Evolutionary conservation across 1,140 invertebrate species (phyloP).

Genomic region (Theocolax elegans): DNA sequence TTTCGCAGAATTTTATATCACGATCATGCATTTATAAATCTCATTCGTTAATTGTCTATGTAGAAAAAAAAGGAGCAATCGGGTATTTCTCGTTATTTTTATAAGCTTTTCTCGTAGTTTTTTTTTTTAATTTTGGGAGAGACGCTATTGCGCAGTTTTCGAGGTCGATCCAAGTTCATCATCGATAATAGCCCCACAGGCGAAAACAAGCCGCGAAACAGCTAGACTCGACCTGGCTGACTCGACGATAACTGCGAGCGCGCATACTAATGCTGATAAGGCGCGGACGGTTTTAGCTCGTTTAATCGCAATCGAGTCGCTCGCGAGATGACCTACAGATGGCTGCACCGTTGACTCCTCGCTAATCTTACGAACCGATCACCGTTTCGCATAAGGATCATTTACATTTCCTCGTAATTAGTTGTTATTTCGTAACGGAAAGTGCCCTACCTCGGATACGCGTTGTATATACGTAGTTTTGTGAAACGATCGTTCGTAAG

Average conservation of each 20-base stretch:
- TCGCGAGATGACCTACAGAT: conserved; percentile 25
- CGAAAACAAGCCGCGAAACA: conserved; percentile 58
- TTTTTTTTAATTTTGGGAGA: too few relatives aligned
- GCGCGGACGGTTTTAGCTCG: neutral
- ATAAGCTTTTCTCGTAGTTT: too few relatives aligned
- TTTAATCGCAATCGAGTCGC: neutral
- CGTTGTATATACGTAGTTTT: too few relatives aligned
- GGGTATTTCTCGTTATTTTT: too few relatives aligned
- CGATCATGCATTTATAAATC: too few relatives aligned
- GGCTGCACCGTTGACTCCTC: conserved; percentile 18
- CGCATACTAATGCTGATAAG: conserved; percentile 21
- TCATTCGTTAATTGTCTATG: too few relatives aligned
- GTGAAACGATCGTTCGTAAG: too few relatives aligned
- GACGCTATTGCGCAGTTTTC: conserved; percentile 58
- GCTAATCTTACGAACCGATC: neutral
- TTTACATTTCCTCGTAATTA: too few relatives aligned
- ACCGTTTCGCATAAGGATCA: neutral
- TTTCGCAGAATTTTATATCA: too few relatives aligned
- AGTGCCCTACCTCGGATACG: too few relatives aligned
- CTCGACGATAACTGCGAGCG: conserved; percentile 57
- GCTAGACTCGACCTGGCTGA: conserved; percentile 59
- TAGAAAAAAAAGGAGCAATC: too few relatives aligned
- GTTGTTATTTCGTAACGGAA: too few relatives aligned
- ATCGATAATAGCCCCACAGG: conserved; percentile 63
- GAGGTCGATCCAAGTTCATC: conserved; percentile 66